A percentile compares a stretch with the other conserved stretches of the same genome.
These are phyloP conservation scores for Microtus oregoni DNA, from an alignment of 2,113 vertebrate species.

Conservation along the genomic window DNA sequence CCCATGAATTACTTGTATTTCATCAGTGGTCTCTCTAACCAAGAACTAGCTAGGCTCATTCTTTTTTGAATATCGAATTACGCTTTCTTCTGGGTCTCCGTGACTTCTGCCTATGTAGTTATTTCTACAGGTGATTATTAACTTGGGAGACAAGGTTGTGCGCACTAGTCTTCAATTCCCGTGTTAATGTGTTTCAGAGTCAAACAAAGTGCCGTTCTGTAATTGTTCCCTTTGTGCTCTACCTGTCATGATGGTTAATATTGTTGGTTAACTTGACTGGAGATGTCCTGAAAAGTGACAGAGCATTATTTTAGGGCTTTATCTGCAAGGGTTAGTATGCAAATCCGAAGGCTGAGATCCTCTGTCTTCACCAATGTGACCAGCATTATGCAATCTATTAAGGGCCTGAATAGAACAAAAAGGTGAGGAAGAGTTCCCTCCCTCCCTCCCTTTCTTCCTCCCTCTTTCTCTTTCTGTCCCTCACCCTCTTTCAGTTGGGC, in stretches of 20 bases:
- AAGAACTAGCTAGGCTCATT: neutral
- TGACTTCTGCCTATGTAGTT: slow-evolving; percentile 17
- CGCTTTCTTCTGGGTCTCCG: slow-evolving; percentile 11
- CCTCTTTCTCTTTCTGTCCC: neutral
- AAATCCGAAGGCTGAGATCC: neutral
- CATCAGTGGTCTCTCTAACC: neutral
- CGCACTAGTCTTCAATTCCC: neutral
- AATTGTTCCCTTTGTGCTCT: neutral
- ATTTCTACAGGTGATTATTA: neutral
- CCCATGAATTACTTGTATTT: neutral
- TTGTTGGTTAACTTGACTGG: neutral
- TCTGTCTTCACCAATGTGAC: neutral
- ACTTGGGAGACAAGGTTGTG: neutral
- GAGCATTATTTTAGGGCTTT: neutral
- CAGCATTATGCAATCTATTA: neutral
- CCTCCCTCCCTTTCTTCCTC: too few relatives aligned
- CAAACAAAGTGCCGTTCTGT: neutral
- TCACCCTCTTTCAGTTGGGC: neutral
- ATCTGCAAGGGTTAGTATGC: neutral
- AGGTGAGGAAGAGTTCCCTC: neutral
- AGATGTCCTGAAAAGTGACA: neutral
- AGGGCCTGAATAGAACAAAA: neutral
- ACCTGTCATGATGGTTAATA: neutral
- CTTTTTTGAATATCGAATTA: neutral
- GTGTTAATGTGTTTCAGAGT: neutral